A percentile compares a stretch with the other conserved stretches of the same genome.
Evolutionary conservation across 2,888 invertebrate species (phyloP).

Genomic region (Dioctria linearis): DNA sequence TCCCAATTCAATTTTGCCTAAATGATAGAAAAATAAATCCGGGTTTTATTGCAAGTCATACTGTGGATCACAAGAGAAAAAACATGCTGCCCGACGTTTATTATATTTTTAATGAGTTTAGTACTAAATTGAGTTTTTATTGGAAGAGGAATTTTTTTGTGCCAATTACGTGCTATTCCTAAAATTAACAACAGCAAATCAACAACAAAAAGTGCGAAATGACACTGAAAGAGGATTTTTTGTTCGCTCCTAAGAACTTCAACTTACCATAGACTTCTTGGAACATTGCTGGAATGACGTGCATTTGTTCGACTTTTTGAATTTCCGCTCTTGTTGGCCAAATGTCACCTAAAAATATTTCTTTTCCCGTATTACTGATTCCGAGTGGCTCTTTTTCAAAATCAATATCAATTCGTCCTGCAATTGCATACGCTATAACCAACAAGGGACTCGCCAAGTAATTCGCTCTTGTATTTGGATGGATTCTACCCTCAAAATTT

Average conservation of each 20-base stretch:
- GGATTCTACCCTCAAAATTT: constrained; percentile 98
- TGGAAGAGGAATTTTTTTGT: too few species aligned
- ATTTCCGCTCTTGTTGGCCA: constrained; percentile 96
- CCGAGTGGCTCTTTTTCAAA: constrained; percentile 90
- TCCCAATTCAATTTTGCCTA: constrained; percentile 87
- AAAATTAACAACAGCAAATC: too few species aligned
- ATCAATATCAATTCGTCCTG: constrained; percentile 95
- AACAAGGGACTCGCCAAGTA: constrained; percentile 97
- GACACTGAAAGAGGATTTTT: too few species aligned
- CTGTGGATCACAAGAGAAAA: too few species aligned
- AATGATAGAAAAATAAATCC: too few species aligned
- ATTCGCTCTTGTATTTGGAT: constrained; percentile 96
- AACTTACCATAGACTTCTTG: constrained; percentile 77
- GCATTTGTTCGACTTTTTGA: constrained; percentile 87
- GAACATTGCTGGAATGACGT: constrained; percentile 98
- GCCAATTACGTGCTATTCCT: too few species aligned
- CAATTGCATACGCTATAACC: constrained; percentile 97
- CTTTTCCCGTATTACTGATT: constrained; percentile 77
- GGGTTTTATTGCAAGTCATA: too few species aligned
- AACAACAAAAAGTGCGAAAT: too few species aligned
- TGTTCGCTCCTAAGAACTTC: too few species aligned
- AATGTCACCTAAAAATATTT: constrained; percentile 91
- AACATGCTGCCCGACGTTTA: too few species aligned
- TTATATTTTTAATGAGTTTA: too few species aligned
- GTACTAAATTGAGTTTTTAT: too few species aligned